Evolutionary conservation across 2,888 invertebrate species (phyloP).

Genomic region (Ditylenchus weischeri): DNA sequence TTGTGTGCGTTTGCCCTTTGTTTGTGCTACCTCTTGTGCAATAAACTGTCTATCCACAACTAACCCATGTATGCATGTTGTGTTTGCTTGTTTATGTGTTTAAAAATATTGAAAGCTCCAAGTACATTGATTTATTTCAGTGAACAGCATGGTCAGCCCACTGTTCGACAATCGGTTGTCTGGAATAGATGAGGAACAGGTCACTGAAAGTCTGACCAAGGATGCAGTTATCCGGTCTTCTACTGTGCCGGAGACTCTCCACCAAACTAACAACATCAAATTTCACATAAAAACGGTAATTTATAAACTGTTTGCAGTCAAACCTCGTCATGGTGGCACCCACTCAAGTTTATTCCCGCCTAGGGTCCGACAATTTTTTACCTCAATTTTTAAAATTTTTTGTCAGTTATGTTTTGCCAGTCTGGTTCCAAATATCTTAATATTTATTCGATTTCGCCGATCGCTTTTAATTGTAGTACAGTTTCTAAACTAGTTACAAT

Average conservation of each 20-base stretch:
- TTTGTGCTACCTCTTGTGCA: constrained; percentile 4
- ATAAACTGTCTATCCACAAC: constrained; percentile 4
- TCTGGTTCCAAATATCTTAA: no score
- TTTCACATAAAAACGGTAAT: no score
- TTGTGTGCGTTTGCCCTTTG: constrained; percentile 18
- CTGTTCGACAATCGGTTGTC: constrained; percentile 29
- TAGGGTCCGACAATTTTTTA: no score
- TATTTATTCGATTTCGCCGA: no score
- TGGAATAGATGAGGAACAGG: constrained; percentile 37
- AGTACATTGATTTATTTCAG: constrained; percentile 23
- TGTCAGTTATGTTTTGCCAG: no score
- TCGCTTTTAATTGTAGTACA: no score
- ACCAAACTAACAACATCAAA: constrained; percentile 8
- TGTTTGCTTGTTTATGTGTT: constrained; percentile 13
- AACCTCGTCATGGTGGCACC: no score
- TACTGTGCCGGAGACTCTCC: constrained; percentile 51
- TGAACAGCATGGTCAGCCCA: constrained; percentile 36
- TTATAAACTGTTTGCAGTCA: no score
- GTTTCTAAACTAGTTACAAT: no score
- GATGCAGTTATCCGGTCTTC: constrained; percentile 39
- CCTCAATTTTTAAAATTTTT: no score
- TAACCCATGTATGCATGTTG: not conserved
- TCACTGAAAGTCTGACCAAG: not conserved
- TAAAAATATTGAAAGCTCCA: not conserved
- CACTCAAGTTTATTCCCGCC: no score